Evolutionary conservation across 2,113 vertebrate genomes (phyloP), one percentile per base, ranked within the genome.

Genomic region (Notarius lentiginosus): DNA sequence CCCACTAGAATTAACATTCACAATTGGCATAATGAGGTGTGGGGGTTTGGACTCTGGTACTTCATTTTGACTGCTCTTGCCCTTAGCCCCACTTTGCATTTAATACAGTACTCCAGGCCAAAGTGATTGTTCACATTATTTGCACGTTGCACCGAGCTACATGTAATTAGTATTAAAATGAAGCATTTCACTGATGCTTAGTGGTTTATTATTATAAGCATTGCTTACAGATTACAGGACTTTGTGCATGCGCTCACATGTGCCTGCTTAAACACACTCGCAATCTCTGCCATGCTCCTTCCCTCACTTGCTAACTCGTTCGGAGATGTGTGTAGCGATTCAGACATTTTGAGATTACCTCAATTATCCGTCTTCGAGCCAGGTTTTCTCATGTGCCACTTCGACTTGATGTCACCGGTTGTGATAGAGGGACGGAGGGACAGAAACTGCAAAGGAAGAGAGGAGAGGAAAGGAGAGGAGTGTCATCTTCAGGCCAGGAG

Each of bases 101-200:
- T 95, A 94, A 96, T 95, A 95, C 94, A 93, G 92, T 93, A 95
- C 94, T 96, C 92, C 91, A 92, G 95, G 94, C 95, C 93, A 94
- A 92, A 95, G 92, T 92, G 94, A 94, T 93, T 94, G 93, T 95
- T 84, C 93, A 90, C 93, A 95, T 95, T 94, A 95, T 94, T 95
- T 95, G 93, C 92, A 93, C 94, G 93, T 95, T 96, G 93, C 95
- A 93, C 82, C 68, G 91, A 95, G 94, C 94, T 95, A 93, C 93
- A 93, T 94, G 94, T 95, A 94, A 96, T 96, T 95, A 93, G 95
- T 95, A 95, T 96, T 95, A 94, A 96, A 95, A 96, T 95, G 92
- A 95, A 95, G 94, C 94, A 93, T 93, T 92, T 92, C 90, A 87
- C 92, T 89, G 92, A 92, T 92, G 92, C 90, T 88, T 89, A 88